phyloP scores from a whole-genome alignment of 2,113 vertebrate species.

The cattle (Bos taurus) region ARS-UCD2.0 NC_037351.1:52351001-52351500 shows the following conservation, averaged over 20 bases:
- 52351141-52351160: background rate
- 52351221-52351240: too few species aligned
- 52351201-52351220: background rate
- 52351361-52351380: background rate
- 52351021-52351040: background rate
- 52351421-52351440: background rate
- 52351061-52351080: background rate
- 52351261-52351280: background rate
- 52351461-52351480: background rate
- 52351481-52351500: background rate
- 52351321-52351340: rapidly evolving
- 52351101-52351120: background rate
- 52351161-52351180: background rate
- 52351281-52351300: background rate
- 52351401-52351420: background rate
- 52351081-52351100: background rate
- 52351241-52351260: too few species aligned
- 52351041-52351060: background rate
- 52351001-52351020: background rate
- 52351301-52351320: background rate
- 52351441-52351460: background rate
- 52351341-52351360: background rate
- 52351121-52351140: background rate
- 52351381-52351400: background rate
- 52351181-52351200: background rate